These are phyloP conservation scores for Seriola aureovittata DNA, from an alignment of 2,113 vertebrate species.

Conservation along the genomic window DNA sequence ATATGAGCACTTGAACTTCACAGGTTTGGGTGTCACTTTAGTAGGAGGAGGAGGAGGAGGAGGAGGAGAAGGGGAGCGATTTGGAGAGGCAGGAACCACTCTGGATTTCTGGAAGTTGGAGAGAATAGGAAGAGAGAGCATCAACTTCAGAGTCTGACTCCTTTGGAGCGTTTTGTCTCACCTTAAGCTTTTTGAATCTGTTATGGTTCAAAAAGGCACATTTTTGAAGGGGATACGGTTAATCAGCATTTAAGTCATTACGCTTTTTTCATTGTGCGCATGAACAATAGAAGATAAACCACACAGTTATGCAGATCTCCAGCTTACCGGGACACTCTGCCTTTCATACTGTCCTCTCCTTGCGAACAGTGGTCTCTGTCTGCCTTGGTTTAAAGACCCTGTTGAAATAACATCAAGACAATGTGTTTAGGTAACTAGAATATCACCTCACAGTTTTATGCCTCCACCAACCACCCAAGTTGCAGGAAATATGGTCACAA, in stretches of 20 bases:
- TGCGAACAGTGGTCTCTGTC: constrained; percentile 64
- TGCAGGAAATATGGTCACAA: no score
- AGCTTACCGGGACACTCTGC: constrained; percentile 52
- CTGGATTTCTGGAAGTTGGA: constrained; percentile 43
- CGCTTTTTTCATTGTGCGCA: not conserved
- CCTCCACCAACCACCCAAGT: no score
- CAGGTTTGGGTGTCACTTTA: not conserved
- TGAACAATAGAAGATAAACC: not conserved
- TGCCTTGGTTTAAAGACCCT: constrained; percentile 32
- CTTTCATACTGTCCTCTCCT: constrained; percentile 61
- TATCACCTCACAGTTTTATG: no score
- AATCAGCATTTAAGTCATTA: not conserved
- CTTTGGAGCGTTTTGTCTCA: not conserved
- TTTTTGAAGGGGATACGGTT: no score
- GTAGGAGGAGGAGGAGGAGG: not conserved
- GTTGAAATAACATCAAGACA: not conserved
- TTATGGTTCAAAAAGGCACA: not conserved
- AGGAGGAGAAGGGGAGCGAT: not conserved
- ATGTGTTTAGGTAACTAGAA: not conserved
- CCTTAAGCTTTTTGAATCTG: not conserved
- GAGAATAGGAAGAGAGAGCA: not conserved
- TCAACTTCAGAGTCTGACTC: not conserved
- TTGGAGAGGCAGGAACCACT: not conserved
- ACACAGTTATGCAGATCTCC: not conserved
- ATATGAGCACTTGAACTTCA: constrained; percentile 49